Percentiles rank a stretch among this genome's conserved stretches.
Conservation (phyloP, 2,113 vertebrate genomes). For the Notarius lentiginosus region DNA sequence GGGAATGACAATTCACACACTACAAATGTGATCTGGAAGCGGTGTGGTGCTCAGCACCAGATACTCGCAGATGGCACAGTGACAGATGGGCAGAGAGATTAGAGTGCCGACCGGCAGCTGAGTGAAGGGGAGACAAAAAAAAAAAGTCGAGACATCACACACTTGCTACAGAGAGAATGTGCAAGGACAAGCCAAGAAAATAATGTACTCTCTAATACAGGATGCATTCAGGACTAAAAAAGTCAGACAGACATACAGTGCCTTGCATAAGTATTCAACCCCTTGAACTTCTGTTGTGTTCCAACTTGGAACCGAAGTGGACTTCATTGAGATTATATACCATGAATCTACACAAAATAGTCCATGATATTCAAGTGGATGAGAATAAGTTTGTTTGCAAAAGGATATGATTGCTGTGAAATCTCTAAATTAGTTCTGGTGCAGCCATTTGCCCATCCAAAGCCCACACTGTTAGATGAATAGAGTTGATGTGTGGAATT, state of each 20-base stretch:
- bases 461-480: background rate
- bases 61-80: conserved; percentile 22
- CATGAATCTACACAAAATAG: background rate
- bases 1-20: conserved; percentile 17
- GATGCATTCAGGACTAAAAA: background rate
- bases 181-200: conserved; percentile 2
- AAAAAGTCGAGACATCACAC: background rate
- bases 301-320: background rate
- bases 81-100: conserved; percentile 27
- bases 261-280: background rate
- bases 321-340: background rate
- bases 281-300: background rate
- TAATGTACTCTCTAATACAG: background rate
- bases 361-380: background rate
- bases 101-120: conserved; percentile 28
- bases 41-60: background rate
- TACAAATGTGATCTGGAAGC: conserved; percentile 28
- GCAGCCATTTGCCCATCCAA: background rate
- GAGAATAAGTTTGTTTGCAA: too few relatives aligned
- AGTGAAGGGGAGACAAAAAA: conserved; percentile 24
- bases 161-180: background rate
- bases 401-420: background rate
- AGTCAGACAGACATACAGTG: background rate
- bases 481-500: background rate
- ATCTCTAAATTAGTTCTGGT: background rate